Conservation (phyloP, 2,888 invertebrate species). For the Cryptus viduatorius region DNA sequence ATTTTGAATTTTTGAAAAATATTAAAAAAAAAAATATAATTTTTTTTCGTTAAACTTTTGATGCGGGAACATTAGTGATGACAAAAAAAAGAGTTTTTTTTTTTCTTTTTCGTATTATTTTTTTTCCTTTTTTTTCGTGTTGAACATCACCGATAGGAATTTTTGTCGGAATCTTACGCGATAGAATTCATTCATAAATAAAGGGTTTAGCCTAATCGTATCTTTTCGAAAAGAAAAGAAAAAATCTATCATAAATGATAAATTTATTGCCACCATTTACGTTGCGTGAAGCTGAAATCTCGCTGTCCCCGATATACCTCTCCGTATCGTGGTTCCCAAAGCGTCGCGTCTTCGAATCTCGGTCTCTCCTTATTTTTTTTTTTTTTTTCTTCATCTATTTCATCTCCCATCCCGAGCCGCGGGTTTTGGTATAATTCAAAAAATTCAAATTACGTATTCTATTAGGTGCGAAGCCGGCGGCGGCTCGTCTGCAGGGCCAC, state of each 20-base stretch:
- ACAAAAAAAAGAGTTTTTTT: no score
- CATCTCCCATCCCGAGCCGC: conserved; percentile 36
- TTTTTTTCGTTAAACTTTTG: no score
- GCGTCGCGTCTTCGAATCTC: not conserved
- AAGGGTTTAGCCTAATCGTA: not conserved
- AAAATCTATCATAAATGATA: conserved; percentile 76
- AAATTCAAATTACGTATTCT: conserved; percentile 83
- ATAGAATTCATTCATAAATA: conserved; percentile 2
- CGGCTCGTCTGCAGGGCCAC: conserved; percentile 44
- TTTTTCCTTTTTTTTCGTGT: no score
- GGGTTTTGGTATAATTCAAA: conserved; percentile 67
- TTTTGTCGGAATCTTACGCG: not conserved
- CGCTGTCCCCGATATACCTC: not conserved
- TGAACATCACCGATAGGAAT: not conserved
- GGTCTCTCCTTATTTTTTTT: conserved; percentile 8
- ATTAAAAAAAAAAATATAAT: no score
- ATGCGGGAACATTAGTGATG: no score
- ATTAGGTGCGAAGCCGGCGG: conserved; percentile 78
- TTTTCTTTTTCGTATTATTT: no score
- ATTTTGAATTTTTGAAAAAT: no score
- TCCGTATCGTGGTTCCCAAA: conserved; percentile 7
- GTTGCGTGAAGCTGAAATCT: conserved; percentile 22
- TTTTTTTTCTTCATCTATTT: conserved; percentile 11
- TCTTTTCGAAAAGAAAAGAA: conserved; percentile 2
- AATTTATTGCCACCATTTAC: conserved; percentile 75